Evolutionary conservation across 2,888 invertebrate species (phyloP), one percentile per base, ranked within the genome.

Genomic region (Melitaea athalia): DNA sequence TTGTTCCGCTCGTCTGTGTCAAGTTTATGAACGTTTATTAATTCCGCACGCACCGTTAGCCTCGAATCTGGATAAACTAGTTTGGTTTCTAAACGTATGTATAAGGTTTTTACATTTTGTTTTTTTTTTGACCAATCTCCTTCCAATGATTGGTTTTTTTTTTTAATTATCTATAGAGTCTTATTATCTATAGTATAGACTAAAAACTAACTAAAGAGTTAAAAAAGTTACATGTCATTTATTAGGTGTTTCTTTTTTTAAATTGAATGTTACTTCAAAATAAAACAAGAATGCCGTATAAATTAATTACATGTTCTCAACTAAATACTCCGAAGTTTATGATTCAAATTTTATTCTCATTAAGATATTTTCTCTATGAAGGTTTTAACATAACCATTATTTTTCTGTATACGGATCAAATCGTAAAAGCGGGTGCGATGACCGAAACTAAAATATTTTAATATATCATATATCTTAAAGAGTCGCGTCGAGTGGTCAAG

Each of bases 1-100:
- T 42, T 24, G 66, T 53, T 63, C 61, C 24, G 62, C 64, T 68
- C 63, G 67, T 69, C 70, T 69, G 63, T 77, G 75, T 77, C 76
- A 76, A 76, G 78, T 77, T 79, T 74, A 75, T 72, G 70, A 73
- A 69, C 70, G 67, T 64, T 72, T 74, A 49, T 74, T 68, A 72
- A 72, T 72, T 73, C 71, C 68, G 63, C 75, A 72, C 70, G 69
- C 72, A 72, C 78, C 74, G 79, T 77, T 79, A 78, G 61, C 64
- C 62, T 64, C 70, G 50, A 65, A 63, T 72, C 65, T 74, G 61
- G 69, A 68, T 60, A 62, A 63, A 73, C 73, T 74, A 52, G 76
- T 75, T 75, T 71, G 64, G 53, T 53, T 66, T 73, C 67, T 71
- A 68, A 67, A 70, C 59, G 53, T 69, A 61, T 49, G 33, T n/a